Base-by-base conservation (phyloP, 2,888 invertebrate genomes). In the Deilephila porcellus region DNA sequence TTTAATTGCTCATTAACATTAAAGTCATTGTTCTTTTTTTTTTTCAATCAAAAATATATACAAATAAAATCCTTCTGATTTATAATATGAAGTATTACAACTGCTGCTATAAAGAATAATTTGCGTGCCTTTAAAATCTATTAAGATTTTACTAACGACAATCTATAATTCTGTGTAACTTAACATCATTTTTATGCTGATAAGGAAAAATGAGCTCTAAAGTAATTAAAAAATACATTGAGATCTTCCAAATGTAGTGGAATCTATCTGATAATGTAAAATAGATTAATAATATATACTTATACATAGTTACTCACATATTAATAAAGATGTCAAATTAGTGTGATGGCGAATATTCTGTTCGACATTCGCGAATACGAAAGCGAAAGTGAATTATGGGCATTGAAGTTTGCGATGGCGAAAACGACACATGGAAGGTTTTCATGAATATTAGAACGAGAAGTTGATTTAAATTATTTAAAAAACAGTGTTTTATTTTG, bases 201-300 rank as follows among this genome's bases (percentile, higher is more conserved):
- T 64, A 64, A 20, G n/a, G 20, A 8, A 37, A 37, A 63, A 63
- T 34, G 19, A 32, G 45, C 45, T 45, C 11, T 45, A 20, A 34
- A n/a, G 14, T 20, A 45, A 14, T 64, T 20, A 45, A 64, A 37
- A 56, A 56, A 56, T n/a, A 52, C 52, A 52, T 25, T 4, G 25
- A 77, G 76, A 79, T 82, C 82, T 84, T 84, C 80, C 81, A 81
- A 83, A 77, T 80, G 84, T 86, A 85, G 85, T 83, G 82, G 84
- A 84, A 86, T 81, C 81, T 85, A 79, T 77, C 80, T 76, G 82
- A 80, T 82, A 80, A 71, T 80, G 76, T 79, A 20, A 20, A 67
- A 52, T 52, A 67, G 17, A 67, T 52, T 45, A 45, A 34, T 11
- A 64, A 64, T n/a, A 37, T 64, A 52, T 52, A 67, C 17, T 1